Conservation (phyloP, 2,888 invertebrate genomes). For the Lasioglossum calceatum region DNA sequence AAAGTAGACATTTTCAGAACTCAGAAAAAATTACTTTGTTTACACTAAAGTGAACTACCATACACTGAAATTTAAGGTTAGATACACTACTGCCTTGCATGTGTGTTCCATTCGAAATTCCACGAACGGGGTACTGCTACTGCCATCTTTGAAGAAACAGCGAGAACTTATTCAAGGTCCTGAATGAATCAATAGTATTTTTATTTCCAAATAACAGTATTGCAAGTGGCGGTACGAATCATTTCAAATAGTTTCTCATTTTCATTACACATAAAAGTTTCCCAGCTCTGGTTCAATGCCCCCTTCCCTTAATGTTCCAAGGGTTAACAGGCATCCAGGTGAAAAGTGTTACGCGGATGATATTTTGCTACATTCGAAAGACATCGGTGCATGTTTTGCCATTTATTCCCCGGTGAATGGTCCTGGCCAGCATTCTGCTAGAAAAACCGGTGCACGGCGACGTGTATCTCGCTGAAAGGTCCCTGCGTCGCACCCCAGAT, state of each 20-base stretch:
- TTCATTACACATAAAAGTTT: background rate
- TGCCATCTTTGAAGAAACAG: no score
- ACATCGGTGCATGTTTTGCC: background rate
- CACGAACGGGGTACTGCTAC: no score
- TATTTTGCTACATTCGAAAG: background rate
- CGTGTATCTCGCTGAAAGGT: slow-evolving; percentile 3
- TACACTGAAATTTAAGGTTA: no score
- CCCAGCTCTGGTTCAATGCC: background rate
- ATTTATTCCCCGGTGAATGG: background rate
- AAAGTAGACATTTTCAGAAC: no score
- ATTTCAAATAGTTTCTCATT: background rate
- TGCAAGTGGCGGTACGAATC: no score
- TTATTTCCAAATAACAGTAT: no score
- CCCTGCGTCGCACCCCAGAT: slow-evolving; percentile 12
- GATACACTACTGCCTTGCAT: no score
- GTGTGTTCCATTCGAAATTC: no score
- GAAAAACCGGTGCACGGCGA: background rate
- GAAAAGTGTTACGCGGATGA: background rate
- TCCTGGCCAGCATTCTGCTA: background rate
- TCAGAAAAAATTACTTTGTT: no score
- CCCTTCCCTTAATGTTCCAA: background rate
- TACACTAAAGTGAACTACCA: no score
- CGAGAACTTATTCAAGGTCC: no score
- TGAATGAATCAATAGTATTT: no score
- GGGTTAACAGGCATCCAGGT: background rate